Base-by-base conservation (phyloP, 2,888 invertebrate species). In the Cinara cedri region DNA sequence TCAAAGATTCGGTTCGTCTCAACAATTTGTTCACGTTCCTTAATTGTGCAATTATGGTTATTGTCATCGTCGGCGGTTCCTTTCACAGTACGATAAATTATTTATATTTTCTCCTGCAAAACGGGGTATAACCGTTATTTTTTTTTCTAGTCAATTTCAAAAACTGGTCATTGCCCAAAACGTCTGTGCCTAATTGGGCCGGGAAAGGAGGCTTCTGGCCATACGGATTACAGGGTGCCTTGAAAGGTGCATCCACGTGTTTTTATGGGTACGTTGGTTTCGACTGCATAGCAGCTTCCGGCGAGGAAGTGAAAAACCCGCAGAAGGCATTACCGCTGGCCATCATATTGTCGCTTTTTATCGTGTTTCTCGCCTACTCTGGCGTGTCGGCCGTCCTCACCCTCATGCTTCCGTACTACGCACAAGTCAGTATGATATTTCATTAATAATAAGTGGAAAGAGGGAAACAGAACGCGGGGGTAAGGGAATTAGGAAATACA, bases 221-320 rank as follows among this genome's bases (percentile, higher is more conserved):
- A 2, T 86, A 88, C 82, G 84, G 85, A 9, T 63, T 84, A 8
- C 76, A 82, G 26, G 89, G 87, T 10, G 85, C 86, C 46, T 84
- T 87, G 81, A 85, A 85, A 81, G 87, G 87, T 16, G 85, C 85
- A 13, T 85, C 85, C 8, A 84, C 86, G 4, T 87, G 87, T 81
- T 90, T 90, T 84, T 90, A 89, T 84, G 89, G 88, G 16, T 90
- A 89, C 84, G 88, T 90, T 60, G 89, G 90, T 1, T 90, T 90
- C 85, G 90, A 90, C 83, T 87, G 87, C 81, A 88, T 86, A 71
- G 85, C 85, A 3, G 85, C 86, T 3, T 85, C 85, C 82, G 88
- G 96, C 13, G 97, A 97, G 86, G 97, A 97, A 86, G 96, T 95
- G 0, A 91, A 91, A 82, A 91, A 93, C 83, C 97, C 97, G 0